Conservation (phyloP, 1,140 invertebrate genomes). For the Drosophila setifemur region DNA sequence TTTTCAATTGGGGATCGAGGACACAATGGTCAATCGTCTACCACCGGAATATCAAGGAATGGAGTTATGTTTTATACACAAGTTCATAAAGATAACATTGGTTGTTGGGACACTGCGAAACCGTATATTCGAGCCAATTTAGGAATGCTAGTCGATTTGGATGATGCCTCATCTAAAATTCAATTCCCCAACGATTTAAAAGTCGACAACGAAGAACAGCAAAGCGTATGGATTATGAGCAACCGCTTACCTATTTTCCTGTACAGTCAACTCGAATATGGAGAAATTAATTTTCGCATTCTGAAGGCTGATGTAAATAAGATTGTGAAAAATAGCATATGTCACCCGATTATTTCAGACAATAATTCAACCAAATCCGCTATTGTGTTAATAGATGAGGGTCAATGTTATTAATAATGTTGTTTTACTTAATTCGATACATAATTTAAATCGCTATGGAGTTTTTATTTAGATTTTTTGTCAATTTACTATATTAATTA, state of each 20-base stretch:
- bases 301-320: conserved; percentile 85
- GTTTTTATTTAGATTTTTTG: too few species aligned
- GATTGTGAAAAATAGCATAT: conserved; percentile 86
- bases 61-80: conserved; percentile 91
- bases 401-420: conserved; percentile 58
- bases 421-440: too few species aligned
- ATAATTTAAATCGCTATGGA: too few species aligned
- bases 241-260: conserved; percentile 89
- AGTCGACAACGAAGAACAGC: conserved; percentile 87
- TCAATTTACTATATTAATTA: too few species aligned
- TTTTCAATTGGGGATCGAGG: conserved; percentile 86
- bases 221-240: conserved; percentile 89
- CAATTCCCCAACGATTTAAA: conserved; percentile 91
- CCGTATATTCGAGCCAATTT: conserved; percentile 86
- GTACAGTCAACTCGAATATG: conserved; percentile 86
- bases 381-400: conserved; percentile 54
- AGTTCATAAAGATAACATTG: conserved; percentile 88
- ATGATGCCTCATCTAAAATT: conserved; percentile 83
- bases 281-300: conserved; percentile 89
- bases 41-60: conserved; percentile 87
- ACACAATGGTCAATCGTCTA: conserved; percentile 87
- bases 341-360: conserved; percentile 84
- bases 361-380: conserved; percentile 16
- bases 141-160: conserved; percentile 84
- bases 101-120: conserved; percentile 91